Conservation (phyloP, 2,888 invertebrate species). For the Nomada ferruginata region DNA sequence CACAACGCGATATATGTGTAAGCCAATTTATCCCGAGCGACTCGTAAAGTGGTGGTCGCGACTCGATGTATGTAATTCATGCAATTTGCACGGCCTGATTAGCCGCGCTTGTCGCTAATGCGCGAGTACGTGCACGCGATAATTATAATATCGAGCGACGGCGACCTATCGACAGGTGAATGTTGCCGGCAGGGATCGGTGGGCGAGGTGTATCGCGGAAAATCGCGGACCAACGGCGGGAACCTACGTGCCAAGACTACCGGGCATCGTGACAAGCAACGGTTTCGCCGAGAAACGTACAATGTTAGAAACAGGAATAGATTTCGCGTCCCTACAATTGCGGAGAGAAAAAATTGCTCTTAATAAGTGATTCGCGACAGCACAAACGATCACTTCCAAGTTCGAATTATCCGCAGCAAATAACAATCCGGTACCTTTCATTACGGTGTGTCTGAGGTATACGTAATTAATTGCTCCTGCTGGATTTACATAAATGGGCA, state of each 20-base stretch:
- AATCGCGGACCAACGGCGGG: background rate
- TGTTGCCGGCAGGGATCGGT: slow-evolving; percentile 29
- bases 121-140: slow-evolving; percentile 46
- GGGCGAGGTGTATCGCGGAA: slow-evolving; percentile 28
- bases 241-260: background rate
- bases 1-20: slow-evolving; percentile 51
- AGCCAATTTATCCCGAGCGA: slow-evolving; percentile 74
- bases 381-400: background rate
- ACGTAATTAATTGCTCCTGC: slow-evolving; percentile 40
- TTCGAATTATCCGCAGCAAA: slow-evolving; percentile 14
- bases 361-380: slow-evolving; percentile 14
- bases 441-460: slow-evolving; percentile 4
- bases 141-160: slow-evolving; percentile 51
- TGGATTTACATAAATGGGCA: slow-evolving; percentile 23
- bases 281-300: background rate
- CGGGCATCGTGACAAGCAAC: background rate
- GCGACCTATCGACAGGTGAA: slow-evolving; percentile 46
- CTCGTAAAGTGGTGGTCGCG: slow-evolving; percentile 40
- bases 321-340: background rate
- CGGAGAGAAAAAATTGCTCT: background rate
- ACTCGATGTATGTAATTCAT: slow-evolving; percentile 57
- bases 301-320: background rate
- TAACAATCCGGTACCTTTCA: slow-evolving; percentile 18
- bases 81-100: slow-evolving; percentile 70
- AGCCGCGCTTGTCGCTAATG: slow-evolving; percentile 58